These are phyloP conservation scores for Trichomalopsis sarcophagae DNA, from an alignment of 1,140 invertebrate genomes.

Conservation along the genomic window DNA sequence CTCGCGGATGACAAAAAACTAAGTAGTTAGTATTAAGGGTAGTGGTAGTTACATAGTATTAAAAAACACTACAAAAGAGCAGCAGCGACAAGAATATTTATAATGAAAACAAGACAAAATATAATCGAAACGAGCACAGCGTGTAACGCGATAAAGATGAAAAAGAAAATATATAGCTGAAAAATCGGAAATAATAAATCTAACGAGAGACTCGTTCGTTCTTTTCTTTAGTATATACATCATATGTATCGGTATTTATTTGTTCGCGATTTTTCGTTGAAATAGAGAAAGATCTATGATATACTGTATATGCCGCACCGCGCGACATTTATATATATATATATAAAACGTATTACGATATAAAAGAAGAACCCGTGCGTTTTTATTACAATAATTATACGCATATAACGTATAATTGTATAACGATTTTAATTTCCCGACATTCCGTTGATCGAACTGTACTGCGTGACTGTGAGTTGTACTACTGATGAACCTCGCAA, in stretches of 20 bases:
- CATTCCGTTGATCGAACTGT: slow-evolving; percentile 40
- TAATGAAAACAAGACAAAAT: slow-evolving; percentile 46
- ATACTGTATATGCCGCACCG: too few species aligned
- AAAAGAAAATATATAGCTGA: slow-evolving; percentile 6
- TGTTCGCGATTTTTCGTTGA: background rate
- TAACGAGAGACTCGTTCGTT: background rate
- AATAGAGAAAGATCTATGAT: background rate
- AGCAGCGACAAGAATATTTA: slow-evolving; percentile 47
- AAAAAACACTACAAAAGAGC: slow-evolving; percentile 15
- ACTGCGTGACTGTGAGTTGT: slow-evolving; percentile 46
- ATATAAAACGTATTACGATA: background rate
- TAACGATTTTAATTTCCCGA: background rate
- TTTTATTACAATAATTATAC: background rate
- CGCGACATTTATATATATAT: background rate
- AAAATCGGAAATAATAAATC: background rate
- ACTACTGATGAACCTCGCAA: slow-evolving; percentile 50
- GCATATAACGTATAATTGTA: background rate
- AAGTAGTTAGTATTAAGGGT: slow-evolving; percentile 47
- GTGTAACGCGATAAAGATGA: slow-evolving; percentile 31
- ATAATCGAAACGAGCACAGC: slow-evolving; percentile 7
- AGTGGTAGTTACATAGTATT: slow-evolving; percentile 36
- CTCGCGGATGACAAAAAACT: background rate
- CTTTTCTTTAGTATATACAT: background rate
- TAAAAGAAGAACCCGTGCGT: background rate
- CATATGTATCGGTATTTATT: background rate